phyloP scores from a whole-genome alignment of 2,113 vertebrate genomes.

The Isichthys henryi region DNA sequence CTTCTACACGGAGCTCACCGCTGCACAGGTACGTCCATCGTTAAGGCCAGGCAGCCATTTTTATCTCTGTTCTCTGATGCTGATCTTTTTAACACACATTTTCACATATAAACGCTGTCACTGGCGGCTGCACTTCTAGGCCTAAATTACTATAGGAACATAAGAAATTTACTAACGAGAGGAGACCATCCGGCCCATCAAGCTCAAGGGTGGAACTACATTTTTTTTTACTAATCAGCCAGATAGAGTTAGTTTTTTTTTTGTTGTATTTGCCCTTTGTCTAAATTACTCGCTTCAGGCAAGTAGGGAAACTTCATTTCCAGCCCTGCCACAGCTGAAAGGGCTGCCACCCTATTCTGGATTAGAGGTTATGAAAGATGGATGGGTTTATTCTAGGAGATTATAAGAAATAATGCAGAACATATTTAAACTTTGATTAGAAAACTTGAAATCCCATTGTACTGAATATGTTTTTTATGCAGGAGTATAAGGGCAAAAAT shows the following conservation, averaged over 20 bases:
- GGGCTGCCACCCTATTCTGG: background rate
- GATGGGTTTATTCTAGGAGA: background rate
- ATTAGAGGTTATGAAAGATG: background rate
- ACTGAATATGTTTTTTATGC: background rate
- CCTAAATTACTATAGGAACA: background rate
- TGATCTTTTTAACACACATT: background rate
- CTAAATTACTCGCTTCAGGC: background rate
- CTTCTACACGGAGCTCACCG: constrained; percentile 60
- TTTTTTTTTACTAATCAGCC: background rate
- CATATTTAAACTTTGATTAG: background rate
- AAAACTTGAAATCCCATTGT: background rate
- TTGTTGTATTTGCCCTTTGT: background rate
- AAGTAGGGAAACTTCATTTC: background rate
- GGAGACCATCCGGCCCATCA: too few species aligned
- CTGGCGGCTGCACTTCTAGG: background rate
- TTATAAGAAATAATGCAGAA: background rate
- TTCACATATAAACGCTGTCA: background rate
- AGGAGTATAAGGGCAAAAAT: background rate
- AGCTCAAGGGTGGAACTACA: background rate
- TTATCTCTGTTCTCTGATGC: background rate
- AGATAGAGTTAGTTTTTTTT: background rate
- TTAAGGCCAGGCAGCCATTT: too few species aligned
- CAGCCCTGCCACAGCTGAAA: background rate
- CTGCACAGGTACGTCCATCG: constrained; percentile 52
- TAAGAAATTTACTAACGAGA: too few species aligned